Evolutionary conservation across 2,113 vertebrate species (phyloP).

Genomic region (Saguinus imperator): DNA sequence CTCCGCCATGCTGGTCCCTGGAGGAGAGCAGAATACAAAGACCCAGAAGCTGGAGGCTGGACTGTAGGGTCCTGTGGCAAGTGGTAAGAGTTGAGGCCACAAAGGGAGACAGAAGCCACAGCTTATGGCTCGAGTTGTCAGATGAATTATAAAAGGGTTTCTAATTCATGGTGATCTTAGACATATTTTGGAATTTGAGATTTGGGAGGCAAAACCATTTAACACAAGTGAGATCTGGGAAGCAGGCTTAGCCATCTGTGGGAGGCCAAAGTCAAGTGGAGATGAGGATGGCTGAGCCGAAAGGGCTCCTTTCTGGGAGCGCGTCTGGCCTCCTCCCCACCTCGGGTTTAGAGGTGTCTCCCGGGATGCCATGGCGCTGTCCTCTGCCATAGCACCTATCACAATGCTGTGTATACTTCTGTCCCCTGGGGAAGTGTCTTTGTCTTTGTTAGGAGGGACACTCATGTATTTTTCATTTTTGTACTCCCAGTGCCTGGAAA

Average conservation of each 20-base stretch:
- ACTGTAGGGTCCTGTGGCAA: too few relatives aligned
- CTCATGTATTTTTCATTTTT: too few relatives aligned
- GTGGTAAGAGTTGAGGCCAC: background rate
- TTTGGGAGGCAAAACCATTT: background rate
- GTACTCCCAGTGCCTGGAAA: too few relatives aligned
- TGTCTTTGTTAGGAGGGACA: too few relatives aligned
- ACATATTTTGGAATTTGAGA: background rate
- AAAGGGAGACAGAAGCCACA: background rate
- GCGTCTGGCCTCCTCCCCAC: background rate
- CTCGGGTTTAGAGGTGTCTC: background rate
- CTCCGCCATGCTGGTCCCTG: background rate
- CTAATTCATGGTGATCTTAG: background rate
- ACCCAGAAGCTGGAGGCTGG: background rate
- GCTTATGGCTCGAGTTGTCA: too few relatives aligned
- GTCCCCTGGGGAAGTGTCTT: too few relatives aligned
- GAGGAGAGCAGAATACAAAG: background rate
- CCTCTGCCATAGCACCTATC: accelerated
- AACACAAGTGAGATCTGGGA: background rate
- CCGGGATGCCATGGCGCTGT: background rate
- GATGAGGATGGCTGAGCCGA: background rate
- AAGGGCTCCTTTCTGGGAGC: background rate
- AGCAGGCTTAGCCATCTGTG: background rate
- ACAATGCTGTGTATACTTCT: background rate
- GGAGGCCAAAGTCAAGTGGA: background rate
- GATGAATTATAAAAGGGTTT: background rate